Evolutionary conservation across 2,888 invertebrate species (phyloP), one percentile per base, ranked within the genome.

Genomic region (Philereme vetulata): DNA sequence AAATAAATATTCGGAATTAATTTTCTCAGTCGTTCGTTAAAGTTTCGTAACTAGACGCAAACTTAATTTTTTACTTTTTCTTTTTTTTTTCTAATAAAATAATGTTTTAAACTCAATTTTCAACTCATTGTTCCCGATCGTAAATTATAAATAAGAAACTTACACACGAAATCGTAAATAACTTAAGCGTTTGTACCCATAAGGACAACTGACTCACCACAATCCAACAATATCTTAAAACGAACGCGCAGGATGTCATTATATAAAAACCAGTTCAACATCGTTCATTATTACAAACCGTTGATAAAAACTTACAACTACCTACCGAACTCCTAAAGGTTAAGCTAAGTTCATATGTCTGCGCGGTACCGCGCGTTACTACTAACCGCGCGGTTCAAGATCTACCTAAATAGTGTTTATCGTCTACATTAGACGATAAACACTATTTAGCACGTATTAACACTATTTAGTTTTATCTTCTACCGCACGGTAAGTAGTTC

Each of bases 1-100:
- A 56, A 61, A 61, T 66, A 65, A 60, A 66, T 72, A 72, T 72
- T 88, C 88, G 88, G 92, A 92, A 92, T 91, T 85, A 80, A 56
- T 77, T 87, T 86, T 91, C 87, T 92, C 92, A 92, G 92, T 92
- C 92, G 92, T 92, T 92, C 92, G 92, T 91, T 86, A 84, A 84
- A 80, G 72, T 82, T 82, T 85, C 86, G 87, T 75, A 70, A 64
- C 64, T 56, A 71, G 80, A 85, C 90, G 87, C 87, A 84, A 84
- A 81, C 84, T 86, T 86, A 72, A 51, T 84, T 87, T 86, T 84
- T 84, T 47, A 74, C 78, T 78, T 74, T 69, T 66, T 67, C 71
- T 82, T 85, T 84, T 82, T n/a, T 21, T 21, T 21, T 21, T 72
- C 75, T 84, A 86, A 75, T 80, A 90, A 91, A 91, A 90, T 88